Percentiles rank a stretch among this genome's conserved stretches.
These are phyloP conservation scores for Caenorhabditis elegans DNA, from an alignment of 1,140 invertebrate genomes.

Conservation along the genomic window DNA sequence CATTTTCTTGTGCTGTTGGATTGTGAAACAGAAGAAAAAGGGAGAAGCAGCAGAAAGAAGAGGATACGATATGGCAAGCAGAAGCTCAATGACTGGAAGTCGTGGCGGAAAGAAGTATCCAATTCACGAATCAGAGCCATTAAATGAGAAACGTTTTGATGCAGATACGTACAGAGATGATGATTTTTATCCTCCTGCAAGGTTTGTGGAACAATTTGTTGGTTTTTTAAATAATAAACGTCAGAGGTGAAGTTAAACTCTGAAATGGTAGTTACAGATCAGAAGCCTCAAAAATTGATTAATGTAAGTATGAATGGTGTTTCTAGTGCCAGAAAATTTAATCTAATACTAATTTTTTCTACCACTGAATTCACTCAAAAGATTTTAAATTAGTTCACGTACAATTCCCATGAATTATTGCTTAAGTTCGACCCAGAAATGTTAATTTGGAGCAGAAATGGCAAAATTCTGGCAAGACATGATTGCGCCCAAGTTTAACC, in stretches of 20 bases:
- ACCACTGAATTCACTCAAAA: too few relatives aligned
- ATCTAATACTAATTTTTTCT: too few relatives aligned
- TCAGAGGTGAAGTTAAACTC: neutral
- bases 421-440: too few relatives aligned
- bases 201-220: neutral
- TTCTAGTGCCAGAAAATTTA: too few relatives aligned
- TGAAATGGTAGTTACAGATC: neutral
- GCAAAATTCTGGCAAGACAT: too few relatives aligned
- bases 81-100: conserved; percentile 9
- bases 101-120: conserved; percentile 16
- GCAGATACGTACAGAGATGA: conserved; percentile 1
- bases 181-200: neutral
- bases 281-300: neutral
- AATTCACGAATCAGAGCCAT: conserved; percentile 25
- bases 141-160: conserved; percentile 34
- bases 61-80: conserved; percentile 19
- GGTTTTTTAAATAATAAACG: neutral
- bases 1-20: conserved; percentile 37
- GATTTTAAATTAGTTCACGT: too few relatives aligned
- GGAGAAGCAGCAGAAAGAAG: neutral
- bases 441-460: too few relatives aligned
- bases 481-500: too few relatives aligned
- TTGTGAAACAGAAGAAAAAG: conserved; percentile 21
- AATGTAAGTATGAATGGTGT: conserved; percentile 23
- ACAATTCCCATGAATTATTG: too few relatives aligned